These are phyloP conservation scores for Emesis furor DNA, from an alignment of 2,888 invertebrate species.

Conservation along the genomic window DNA sequence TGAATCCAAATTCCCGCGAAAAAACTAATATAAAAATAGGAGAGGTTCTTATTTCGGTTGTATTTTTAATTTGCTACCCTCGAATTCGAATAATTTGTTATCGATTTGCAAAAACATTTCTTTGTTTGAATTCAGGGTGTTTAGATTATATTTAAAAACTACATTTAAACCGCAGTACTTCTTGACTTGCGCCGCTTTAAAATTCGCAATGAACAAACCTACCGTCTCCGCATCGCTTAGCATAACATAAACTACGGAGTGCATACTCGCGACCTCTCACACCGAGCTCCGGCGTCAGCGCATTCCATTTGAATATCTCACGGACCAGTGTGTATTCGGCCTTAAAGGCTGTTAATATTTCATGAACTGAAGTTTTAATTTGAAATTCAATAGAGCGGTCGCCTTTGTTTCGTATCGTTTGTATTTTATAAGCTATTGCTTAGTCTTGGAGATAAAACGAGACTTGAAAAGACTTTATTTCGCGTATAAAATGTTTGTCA, in stretches of 20 bases:
- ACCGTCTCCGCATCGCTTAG: constrained; percentile 81
- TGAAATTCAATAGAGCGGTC: constrained; percentile 81
- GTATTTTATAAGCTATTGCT: constrained; percentile 55
- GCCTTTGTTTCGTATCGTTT: constrained; percentile 64
- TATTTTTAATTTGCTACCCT: too few species aligned
- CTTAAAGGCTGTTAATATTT: constrained; percentile 86
- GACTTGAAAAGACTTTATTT: constrained; percentile 41
- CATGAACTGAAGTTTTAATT: constrained; percentile 86
- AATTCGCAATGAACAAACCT: constrained; percentile 79
- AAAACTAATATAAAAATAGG: too few species aligned
- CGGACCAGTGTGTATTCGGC: constrained; percentile 76
- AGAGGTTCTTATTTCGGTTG: too few species aligned
- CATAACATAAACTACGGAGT: constrained; percentile 82
- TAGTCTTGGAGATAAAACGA: constrained; percentile 32
- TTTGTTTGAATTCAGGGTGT: too few species aligned
- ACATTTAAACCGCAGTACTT: too few species aligned
- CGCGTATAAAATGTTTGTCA: constrained; percentile 21
- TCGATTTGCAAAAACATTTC: too few species aligned
- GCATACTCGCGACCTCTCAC: constrained; percentile 84
- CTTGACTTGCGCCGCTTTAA: constrained; percentile 57
- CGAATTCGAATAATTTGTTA: too few species aligned
- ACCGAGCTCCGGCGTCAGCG: constrained; percentile 78
- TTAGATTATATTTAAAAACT: too few species aligned
- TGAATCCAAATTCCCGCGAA: too few species aligned
- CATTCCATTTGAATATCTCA: constrained; percentile 84